Base-by-base conservation (phyloP, 2,113 vertebrate genomes). In the Condylura cristata region DNA sequence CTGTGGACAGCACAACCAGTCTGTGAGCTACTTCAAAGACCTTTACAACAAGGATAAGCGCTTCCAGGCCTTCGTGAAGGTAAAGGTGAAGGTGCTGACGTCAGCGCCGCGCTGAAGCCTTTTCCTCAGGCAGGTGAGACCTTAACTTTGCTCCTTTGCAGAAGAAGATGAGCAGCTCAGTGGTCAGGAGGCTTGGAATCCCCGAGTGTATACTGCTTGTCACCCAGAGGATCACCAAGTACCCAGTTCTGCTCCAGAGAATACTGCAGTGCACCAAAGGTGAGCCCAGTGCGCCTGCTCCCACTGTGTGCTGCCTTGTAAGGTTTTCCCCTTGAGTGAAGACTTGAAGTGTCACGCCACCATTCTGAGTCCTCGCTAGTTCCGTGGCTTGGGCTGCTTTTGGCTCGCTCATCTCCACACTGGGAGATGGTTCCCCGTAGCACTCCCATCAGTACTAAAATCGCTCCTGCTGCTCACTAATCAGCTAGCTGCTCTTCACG, bases 181-280 rank as follows among this genome's bases (percentile, higher is more conserved):
- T 99, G 6, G 99, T 99, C 75, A 98, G 99, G 58, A 98, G 99
- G 12, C 98, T 99, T 34, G 99, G 99, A 37, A 99, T 99, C 96
- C 99, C 99, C 26, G 99, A 99, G 96, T 99, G 99, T 97, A 99
- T 99, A 90, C 96, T 99, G 96, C 97, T 99, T 60, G 99, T 99
- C 70, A 99, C 99, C 9, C 99, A 99, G 97, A 98, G 99, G 95
- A 99, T 99, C 97, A 99, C 99, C 37, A 99, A 99, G 97, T 99
- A 99, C 96, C 99, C 99, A 0, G 99, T 99, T 70, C 96, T 99
- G 87, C 98, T 99, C 84, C 99, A 99, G 86, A 99, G 99, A 94
- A 99, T 99, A 96, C 96, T 99, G 53, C 99, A 99, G 89, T 99
- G 99, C 98, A 99, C 99, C 65, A 99, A 99, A 98, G 99, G 99